phyloP scores from a whole-genome alignment of 2,888 invertebrate species.

The Plebejus anna region DNA sequence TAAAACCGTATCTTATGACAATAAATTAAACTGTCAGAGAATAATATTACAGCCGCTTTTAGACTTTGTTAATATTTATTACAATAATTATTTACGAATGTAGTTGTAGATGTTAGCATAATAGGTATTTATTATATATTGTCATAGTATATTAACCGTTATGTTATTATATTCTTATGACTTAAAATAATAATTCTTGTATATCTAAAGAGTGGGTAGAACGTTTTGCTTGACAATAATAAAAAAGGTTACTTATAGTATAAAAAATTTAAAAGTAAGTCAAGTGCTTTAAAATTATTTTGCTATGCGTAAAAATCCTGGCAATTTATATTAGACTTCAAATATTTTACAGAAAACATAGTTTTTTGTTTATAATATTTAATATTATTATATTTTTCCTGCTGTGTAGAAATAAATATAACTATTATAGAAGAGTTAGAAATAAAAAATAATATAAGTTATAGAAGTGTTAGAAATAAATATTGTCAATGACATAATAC shows the following conservation, averaged over 20 bases:
- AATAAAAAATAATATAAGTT: too few species aligned
- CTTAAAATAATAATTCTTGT: background rate
- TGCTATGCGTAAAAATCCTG: background rate
- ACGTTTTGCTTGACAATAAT: background rate
- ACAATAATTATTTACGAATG: background rate
- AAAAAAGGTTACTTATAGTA: background rate
- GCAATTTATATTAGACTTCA: background rate
- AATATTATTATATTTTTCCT: too few species aligned
- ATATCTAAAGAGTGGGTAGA: background rate
- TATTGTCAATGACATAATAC: too few species aligned
- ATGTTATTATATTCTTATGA: background rate
- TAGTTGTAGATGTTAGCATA: background rate
- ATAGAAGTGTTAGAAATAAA: too few species aligned
- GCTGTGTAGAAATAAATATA: too few species aligned
- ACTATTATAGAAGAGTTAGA: too few species aligned
- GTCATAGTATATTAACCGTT: background rate
- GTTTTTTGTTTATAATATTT: too few species aligned
- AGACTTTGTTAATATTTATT: background rate
- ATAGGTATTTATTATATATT: background rate
- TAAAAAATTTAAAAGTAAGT: background rate
- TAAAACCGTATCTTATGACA: background rate
- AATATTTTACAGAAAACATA: background rate
- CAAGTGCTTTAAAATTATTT: background rate
- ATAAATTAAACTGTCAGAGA: background rate
- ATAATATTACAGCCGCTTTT: background rate